Percentiles rank a stretch among this genome's conserved stretches.
These are phyloP conservation scores for Lordiphosa collinella DNA, from an alignment of 1,140 invertebrate species.

Conservation along the genomic window DNA sequence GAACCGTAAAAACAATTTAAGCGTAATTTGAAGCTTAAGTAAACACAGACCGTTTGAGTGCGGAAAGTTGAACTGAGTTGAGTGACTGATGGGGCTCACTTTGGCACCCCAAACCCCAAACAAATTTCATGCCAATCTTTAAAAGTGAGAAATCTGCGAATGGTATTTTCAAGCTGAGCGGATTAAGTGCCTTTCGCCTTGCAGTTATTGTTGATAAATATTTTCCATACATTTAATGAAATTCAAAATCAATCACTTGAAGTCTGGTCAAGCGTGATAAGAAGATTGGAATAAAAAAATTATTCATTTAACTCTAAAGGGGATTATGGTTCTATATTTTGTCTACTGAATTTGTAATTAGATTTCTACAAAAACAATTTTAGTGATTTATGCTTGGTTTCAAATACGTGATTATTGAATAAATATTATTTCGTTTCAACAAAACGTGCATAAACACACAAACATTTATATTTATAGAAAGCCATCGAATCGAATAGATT, in stretches of 20 bases:
- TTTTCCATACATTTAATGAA: constrained; percentile 24
- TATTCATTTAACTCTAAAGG: background rate
- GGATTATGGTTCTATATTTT: background rate
- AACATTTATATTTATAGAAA: background rate
- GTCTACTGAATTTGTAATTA: no score
- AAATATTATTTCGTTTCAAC: no score
- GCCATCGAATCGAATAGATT: background rate
- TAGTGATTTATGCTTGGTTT: no score
- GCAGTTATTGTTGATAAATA: no score
- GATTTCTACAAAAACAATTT: no score
- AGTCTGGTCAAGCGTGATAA: constrained; percentile 47
- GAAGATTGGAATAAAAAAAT: constrained; percentile 10
- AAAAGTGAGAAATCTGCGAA: no score
- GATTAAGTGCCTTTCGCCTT: background rate
- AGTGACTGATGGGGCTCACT: constrained; percentile 57
- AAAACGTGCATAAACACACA: no score
- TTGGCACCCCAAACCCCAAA: constrained; percentile 33
- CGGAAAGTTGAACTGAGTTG: constrained; percentile 14
- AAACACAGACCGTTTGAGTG: constrained; percentile 44
- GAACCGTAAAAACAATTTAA: constrained; percentile 71
- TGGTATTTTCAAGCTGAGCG: no score
- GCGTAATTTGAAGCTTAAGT: constrained; percentile 72
- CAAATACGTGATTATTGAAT: no score
- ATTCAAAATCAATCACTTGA: constrained; percentile 49
- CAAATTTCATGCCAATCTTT: background rate